Base-by-base conservation (phyloP, 2,113 vertebrate genomes). In the Narcine bancroftii region DNA sequence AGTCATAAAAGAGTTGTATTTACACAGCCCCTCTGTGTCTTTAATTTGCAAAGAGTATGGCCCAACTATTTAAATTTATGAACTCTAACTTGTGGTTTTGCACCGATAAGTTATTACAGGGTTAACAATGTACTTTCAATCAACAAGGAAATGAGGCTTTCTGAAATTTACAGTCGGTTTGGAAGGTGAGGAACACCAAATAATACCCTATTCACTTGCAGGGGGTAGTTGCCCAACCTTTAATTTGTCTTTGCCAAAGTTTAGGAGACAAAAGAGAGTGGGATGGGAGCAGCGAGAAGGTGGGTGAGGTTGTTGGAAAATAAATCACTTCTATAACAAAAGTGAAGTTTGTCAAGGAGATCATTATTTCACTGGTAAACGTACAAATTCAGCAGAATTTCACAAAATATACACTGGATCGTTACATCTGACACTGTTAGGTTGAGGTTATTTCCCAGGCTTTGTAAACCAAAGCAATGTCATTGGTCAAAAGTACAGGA, bases 81-180 rank as follows among this genome's bases (percentile, higher is more conserved):
- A 97, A 96, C 95, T 98, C 97, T 99, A 98, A 97, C 95, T 96
- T 97, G 96, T 96, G 95, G 97, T 97, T 99, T 99, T 99, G 98
- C 98, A 99, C 98, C 98, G 99, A 98, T 96, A 97, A 97, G 97
- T 98, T 98, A 98, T 97, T 96, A 96, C 95, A 93, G 96, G 96
- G 96, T 96, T 97, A 96, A 96, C 96, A 97, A n/a, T 97, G 97
- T 97, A 98, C 96, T 97, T 98, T 97, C 96, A 96, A 95, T 96
- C 96, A 96, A 97, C 96, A 96, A 95, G 96, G 96, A 94, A 96
- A 97, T 96, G 95, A 98, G 97, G 98, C 97, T 98, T 97, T 98
- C 96, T 96, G 96, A 96, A 96, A 95, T 97, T 95, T 95, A 97
- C 96, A 96, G 95, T 95, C 95, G 97, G 96, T 97, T 96, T 96